Evolutionary conservation across 1,140 invertebrate species (phyloP).

Genomic region (Planococcus citri): DNA sequence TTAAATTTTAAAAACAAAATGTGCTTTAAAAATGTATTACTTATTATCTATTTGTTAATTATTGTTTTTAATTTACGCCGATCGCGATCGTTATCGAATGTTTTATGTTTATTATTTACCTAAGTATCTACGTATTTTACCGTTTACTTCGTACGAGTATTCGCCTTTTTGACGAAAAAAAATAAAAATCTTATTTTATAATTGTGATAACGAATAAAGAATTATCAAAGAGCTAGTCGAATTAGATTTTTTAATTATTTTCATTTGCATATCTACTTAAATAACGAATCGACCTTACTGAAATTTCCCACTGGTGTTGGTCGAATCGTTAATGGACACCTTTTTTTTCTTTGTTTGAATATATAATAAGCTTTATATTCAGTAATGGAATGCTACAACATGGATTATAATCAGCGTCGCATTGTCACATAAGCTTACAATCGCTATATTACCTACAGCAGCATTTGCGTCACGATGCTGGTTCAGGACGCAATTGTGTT

Average conservation of each 20-base stretch:
- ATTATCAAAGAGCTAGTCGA: background rate
- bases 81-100: no score
- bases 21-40: background rate
- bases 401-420: no score
- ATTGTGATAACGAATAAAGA: background rate
- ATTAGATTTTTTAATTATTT: conserved; percentile 9
- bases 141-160: background rate
- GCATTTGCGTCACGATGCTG: no score
- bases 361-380: background rate
- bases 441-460: no score
- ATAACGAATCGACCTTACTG: background rate
- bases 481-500: no score
- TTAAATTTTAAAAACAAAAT: no score
- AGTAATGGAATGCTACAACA: no score
- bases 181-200: background rate
- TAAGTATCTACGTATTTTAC: background rate
- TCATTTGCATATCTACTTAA: background rate
- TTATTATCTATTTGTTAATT: background rate
- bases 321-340: background rate
- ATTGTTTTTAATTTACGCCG: background rate
- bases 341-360: background rate
- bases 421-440: no score
- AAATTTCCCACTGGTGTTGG: background rate
- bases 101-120: background rate
- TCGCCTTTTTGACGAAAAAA: background rate